A percentile compares a stretch with the other conserved stretches of the same genome.
These are phyloP conservation scores for Sylvilagus floridanus DNA, from an alignment of 2,797 vertebrate genomes.

Conservation along the genomic window DNA sequence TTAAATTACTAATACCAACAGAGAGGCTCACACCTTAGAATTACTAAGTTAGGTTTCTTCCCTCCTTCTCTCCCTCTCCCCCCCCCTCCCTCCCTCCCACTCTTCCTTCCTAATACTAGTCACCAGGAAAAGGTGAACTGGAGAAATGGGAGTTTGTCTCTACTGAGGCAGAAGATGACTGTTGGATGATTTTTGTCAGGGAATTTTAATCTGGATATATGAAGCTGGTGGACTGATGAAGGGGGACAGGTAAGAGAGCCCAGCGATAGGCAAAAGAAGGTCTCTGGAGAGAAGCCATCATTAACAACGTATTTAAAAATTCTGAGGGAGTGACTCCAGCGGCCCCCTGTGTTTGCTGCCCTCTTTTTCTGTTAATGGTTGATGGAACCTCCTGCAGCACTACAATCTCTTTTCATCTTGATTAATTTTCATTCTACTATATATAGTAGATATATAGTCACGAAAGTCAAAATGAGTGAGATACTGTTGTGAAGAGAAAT, in stretches of 20 bases:
- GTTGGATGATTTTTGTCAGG: neutral
- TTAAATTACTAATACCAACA: neutral
- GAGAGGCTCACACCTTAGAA: neutral
- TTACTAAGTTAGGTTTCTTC: neutral
- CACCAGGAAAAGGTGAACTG: neutral
- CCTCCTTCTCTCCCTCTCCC: neutral
- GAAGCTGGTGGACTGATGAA: neutral
- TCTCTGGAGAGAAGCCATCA: neutral
- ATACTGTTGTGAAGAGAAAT: neutral
- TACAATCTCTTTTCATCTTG: conserved; percentile 40
- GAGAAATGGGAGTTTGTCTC: neutral
- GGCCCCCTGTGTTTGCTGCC: neutral
- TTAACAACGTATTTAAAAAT: neutral
- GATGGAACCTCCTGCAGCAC: neutral
- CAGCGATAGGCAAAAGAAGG: neutral
- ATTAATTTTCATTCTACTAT: conserved; percentile 35
- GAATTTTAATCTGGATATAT: neutral
- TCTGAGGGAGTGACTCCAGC: neutral
- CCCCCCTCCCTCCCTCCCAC: no score
- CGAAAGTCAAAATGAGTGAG: neutral
- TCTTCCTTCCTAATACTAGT: neutral
- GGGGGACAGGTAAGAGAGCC: neutral
- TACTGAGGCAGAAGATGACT: neutral
- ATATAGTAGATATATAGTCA: neutral
- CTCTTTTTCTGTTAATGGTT: neutral